phyloP scores from a whole-genome alignment of 2,888 invertebrate species.

The Ectropis crepuscularia region DNA sequence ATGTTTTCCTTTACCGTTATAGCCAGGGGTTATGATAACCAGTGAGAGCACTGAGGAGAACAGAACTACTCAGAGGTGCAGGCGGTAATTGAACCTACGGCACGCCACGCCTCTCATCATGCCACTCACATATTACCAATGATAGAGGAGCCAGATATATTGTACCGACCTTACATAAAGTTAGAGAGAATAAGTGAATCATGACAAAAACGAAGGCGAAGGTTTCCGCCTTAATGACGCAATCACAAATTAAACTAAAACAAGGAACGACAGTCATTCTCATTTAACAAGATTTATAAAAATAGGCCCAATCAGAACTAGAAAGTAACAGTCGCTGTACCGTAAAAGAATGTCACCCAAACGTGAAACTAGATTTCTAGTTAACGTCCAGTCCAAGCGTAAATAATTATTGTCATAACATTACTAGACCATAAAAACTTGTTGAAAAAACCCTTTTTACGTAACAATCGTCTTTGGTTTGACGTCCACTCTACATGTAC shows the following conservation, averaged over 20 bases:
- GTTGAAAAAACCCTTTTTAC: background rate
- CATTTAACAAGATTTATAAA: conserved; percentile 16
- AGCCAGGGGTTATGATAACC: no score
- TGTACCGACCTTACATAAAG: no score
- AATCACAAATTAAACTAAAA: background rate
- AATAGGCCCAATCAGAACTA: conserved; percentile 42
- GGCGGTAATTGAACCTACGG: no score
- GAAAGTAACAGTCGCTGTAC: conserved; percentile 50
- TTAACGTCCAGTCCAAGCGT: conserved; percentile 48
- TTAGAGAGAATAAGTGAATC: no score
- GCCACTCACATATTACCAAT: no score
- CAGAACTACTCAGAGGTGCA: no score
- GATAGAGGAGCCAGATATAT: no score
- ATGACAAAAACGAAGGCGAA: background rate
- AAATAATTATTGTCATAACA: conserved; percentile 45
- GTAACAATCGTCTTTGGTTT: background rate
- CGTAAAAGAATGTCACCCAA: conserved; percentile 59
- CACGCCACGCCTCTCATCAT: no score
- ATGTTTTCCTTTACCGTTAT: no score
- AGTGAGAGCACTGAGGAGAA: no score
- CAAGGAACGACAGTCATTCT: background rate
- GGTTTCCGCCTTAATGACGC: background rate
- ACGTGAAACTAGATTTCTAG: conserved; percentile 54
- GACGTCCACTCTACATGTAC: no score
- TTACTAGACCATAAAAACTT: conserved; percentile 40